Conservation (phyloP, 2,113 vertebrate species). For the Pionites leucogaster region DNA sequence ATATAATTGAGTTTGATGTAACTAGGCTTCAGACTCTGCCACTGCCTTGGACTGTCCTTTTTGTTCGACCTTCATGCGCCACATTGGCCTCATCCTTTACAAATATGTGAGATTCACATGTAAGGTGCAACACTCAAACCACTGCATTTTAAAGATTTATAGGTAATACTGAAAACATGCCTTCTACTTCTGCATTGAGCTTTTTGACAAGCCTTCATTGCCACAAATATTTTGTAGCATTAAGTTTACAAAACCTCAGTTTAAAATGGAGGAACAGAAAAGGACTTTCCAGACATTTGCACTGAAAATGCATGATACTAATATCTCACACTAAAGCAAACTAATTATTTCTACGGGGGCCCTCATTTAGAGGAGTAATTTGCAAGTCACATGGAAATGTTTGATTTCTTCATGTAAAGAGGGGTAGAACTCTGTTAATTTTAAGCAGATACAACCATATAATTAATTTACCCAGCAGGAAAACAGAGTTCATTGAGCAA, state of each 20-base stretch:
- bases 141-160: background rate
- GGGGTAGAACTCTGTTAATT: constrained; percentile 24
- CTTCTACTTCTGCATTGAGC: background rate
- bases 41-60: background rate
- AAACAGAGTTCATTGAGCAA: constrained; percentile 35
- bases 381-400: background rate
- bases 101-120: fast-evolving
- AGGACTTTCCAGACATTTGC: background rate
- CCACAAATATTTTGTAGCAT: background rate
- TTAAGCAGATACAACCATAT: constrained; percentile 39
- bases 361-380: constrained; percentile 30
- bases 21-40: background rate
- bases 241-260: background rate
- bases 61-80: background rate
- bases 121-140: background rate
- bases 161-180: fast-evolving
- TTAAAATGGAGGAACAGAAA: background rate
- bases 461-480: constrained; percentile 58
- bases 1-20: background rate
- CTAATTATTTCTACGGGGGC: background rate
- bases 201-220: background rate
- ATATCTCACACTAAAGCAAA: background rate
- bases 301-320: background rate
- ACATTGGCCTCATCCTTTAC: fast-evolving
- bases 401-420: constrained; percentile 17